phyloP scores from a whole-genome alignment of 1,140 invertebrate genomes.

The Drosophila lacertosa region DNA sequence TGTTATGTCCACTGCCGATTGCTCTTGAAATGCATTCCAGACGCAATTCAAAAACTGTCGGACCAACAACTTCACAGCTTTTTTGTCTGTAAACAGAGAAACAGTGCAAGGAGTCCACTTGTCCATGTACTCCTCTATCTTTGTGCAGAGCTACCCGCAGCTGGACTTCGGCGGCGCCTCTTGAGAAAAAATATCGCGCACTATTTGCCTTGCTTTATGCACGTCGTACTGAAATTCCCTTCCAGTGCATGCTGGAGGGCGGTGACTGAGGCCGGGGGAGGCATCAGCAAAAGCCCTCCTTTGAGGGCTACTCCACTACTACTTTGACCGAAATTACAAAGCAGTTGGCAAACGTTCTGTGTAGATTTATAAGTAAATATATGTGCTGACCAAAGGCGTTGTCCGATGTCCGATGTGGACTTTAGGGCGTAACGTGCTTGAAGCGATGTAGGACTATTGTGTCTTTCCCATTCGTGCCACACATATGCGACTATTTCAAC shows the following conservation, averaged over 20 bases:
- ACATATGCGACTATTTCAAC: conserved; percentile 47
- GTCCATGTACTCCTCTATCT: conserved; percentile 24
- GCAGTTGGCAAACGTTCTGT: conserved; percentile 23
- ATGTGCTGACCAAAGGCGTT: conserved; percentile 30
- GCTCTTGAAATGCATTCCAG: conserved; percentile 39
- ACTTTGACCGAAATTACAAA: conserved; percentile 49
- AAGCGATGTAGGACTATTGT: conserved; percentile 55
- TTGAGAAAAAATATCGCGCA: conserved; percentile 66
- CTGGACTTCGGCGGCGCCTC: conserved; percentile 3
- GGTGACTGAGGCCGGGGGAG: conserved; percentile 1
- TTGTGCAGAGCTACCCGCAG: neutral
- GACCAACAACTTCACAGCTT: conserved; percentile 66
- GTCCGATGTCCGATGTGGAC: conserved; percentile 14
- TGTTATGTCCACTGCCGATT: conserved; percentile 31
- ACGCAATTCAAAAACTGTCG: conserved; percentile 64
- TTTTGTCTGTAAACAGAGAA: conserved; percentile 70
- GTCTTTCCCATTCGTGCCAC: conserved; percentile 50
- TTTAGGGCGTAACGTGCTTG: conserved; percentile 41
- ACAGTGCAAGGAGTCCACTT: conserved; percentile 59
- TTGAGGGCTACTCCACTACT: conserved; percentile 43
- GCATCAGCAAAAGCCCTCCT: conserved; percentile 11
- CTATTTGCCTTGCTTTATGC: conserved; percentile 60
- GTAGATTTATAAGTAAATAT: conserved; percentile 1
- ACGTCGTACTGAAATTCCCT: conserved; percentile 21
- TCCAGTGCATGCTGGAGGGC: neutral